phyloP scores from a whole-genome alignment of 2,113 vertebrate species.

The Anolis carolinensis region DNA sequence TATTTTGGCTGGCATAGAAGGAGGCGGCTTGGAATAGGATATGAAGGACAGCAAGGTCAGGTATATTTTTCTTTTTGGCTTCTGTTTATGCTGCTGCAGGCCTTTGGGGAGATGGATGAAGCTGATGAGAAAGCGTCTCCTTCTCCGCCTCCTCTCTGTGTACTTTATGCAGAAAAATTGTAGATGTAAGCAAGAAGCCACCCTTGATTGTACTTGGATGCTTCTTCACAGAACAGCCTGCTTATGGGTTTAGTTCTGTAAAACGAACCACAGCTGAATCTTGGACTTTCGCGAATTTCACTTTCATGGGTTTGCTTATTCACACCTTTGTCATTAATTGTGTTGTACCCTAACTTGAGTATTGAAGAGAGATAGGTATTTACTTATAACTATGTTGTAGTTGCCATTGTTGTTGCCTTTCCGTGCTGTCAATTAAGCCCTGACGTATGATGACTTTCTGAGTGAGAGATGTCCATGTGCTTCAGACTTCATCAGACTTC shows the following conservation, averaged over 20 bases:
- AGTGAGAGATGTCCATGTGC: no score
- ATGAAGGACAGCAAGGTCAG: constrained; percentile 47
- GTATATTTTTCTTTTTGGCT: neutral
- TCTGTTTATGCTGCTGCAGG: neutral
- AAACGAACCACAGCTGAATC: neutral
- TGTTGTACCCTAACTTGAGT: no score
- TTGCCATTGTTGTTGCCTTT: no score
- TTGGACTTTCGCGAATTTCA: no score
- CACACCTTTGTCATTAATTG: no score
- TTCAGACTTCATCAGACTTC: no score
- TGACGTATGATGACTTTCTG: no score
- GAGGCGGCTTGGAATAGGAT: constrained; percentile 29
- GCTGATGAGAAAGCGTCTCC: neutral
- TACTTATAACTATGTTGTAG: no score
- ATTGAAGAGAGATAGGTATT: no score
- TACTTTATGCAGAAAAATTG: neutral
- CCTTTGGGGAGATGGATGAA: constrained; percentile 35
- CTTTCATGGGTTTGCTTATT: no score
- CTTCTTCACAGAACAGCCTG: neutral
- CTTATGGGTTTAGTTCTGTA: neutral
- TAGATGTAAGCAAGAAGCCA: constrained; percentile 7
- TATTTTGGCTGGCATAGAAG: constrained; percentile 49
- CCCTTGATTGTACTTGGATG: neutral
- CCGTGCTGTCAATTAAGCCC: no score
- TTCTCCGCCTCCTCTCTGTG: neutral